Base-by-base conservation (phyloP, 1,140 invertebrate species). In the Conus betulinus region DNA sequence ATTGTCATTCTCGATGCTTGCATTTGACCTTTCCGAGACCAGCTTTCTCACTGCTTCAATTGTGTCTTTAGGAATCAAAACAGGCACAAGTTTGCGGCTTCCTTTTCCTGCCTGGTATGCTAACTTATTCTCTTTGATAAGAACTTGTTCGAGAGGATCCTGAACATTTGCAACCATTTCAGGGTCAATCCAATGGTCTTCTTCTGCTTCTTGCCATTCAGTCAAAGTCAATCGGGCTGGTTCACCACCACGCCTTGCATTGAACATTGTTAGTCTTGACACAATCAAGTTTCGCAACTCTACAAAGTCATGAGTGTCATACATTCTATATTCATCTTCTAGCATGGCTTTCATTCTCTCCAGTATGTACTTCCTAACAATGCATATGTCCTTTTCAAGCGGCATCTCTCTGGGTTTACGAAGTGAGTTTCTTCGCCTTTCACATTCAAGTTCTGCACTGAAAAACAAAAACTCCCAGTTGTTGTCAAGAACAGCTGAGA, bases 61-160 rank as follows among this genome's bases (percentile, higher is more conserved):
- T 81, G 78, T 81, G 78, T 81, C 78, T 17, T 81, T 81, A 15
- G 78, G 78, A 81, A 81, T 81, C 25, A 81, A 81, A 27, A 81
- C 78, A 81, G 78, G 78, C 13, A 81, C 78, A 5, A 81, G 78
- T 81, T 81, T 81, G 13, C 51, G 13, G 78, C 78, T 81, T 25
- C 78, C 78, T 25, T 81, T 25, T 1, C 78, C 78, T 15, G 78
- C 78, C n/a, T 27, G 25, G 78, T 81, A 81, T 1, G 78, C n/a
- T 15, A 81, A 81, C n/a, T 81, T 81, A 25, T 25, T 17, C 25
- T 81, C n/a, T 13, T 52, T 81, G 78, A 81, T 15, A 81, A 25
- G 78, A 52, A 25, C 78, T 81, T 81, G 25, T 52, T 81, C 78
- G 11, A 81, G 11, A 81, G 78, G 25, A 25, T 81, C 78, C 25